These are phyloP conservation scores for Bubo blakistoni DNA, from an alignment of 2,113 vertebrate species.

Conservation along the genomic window DNA sequence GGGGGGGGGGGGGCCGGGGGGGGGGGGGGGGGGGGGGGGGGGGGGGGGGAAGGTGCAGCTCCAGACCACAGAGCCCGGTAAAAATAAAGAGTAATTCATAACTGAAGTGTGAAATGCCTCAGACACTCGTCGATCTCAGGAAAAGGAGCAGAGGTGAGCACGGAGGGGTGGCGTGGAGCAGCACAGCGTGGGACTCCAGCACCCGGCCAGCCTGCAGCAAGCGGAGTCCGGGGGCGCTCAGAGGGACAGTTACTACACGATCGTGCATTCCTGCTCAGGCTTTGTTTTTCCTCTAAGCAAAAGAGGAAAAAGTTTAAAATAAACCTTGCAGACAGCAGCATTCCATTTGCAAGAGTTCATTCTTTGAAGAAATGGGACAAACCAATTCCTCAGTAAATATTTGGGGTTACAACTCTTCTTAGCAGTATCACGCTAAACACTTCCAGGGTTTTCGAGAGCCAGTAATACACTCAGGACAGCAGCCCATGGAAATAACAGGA, in stretches of 20 bases:
- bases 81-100: no score
- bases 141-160: neutral
- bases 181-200: fast-evolving
- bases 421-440: neutral
- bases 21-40: no score
- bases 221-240: fast-evolving
- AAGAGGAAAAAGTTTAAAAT: neutral
- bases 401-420: neutral
- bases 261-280: neutral
- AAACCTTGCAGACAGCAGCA: neutral
- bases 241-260: neutral
- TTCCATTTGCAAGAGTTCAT: neutral
- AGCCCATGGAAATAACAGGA: neutral
- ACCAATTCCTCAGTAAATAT: neutral
- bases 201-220: neutral
- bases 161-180: neutral
- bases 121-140: fast-evolving
- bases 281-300: neutral
- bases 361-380: neutral
- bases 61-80: neutral
- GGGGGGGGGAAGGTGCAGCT: neutral
- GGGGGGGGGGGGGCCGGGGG: no score
- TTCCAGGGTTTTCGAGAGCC: neutral
- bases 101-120: neutral
- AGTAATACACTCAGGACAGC: neutral